Evolutionary conservation across 2,888 invertebrate genomes (phyloP).

Genomic region (Spodoptera picta): DNA sequence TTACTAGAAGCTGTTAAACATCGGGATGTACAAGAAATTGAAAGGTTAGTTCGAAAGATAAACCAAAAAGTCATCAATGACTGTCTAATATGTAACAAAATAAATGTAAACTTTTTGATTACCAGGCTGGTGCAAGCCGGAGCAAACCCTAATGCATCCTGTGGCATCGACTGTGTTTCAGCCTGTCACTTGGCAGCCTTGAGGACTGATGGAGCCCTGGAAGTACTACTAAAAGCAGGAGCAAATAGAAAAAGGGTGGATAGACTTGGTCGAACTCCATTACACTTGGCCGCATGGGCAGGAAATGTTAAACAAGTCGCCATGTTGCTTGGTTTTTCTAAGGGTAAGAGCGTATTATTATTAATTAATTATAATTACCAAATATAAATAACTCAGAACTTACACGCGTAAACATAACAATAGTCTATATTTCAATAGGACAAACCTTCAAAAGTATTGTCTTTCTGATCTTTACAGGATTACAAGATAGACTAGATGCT

Average conservation of each 20-base stretch:
- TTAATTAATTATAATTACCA: not conserved
- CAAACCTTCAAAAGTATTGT: not conserved
- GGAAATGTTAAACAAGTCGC: slow-evolving; percentile 68
- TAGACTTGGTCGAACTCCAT: slow-evolving; percentile 72
- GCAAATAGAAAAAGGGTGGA: slow-evolving; percentile 66
- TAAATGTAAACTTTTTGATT: not conserved
- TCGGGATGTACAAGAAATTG: slow-evolving; percentile 44
- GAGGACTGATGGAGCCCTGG: slow-evolving; percentile 65
- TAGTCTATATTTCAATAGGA: not conserved
- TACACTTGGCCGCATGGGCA: slow-evolving; percentile 76
- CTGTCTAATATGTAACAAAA: not conserved
- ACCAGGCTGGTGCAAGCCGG: slow-evolving; percentile 61
- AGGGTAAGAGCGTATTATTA: slow-evolving; percentile 47
- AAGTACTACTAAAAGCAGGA: slow-evolving; percentile 64
- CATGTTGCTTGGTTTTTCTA: slow-evolving; percentile 60
- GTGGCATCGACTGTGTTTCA: slow-evolving; percentile 53
- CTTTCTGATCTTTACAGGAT: slow-evolving; percentile 24
- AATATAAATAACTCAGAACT: not conserved
- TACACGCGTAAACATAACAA: not conserved
- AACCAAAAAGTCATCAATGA: too few relatives aligned
- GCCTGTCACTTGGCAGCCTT: slow-evolving; percentile 73
- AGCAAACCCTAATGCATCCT: slow-evolving; percentile 61
- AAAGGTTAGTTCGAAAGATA: slow-evolving; percentile 38
- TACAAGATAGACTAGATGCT: slow-evolving; percentile 29
- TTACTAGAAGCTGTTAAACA: slow-evolving; percentile 63